These are phyloP conservation scores for Oncorhynchus masou DNA, from an alignment of 2,113 vertebrate genomes.

Conservation along the genomic window DNA sequence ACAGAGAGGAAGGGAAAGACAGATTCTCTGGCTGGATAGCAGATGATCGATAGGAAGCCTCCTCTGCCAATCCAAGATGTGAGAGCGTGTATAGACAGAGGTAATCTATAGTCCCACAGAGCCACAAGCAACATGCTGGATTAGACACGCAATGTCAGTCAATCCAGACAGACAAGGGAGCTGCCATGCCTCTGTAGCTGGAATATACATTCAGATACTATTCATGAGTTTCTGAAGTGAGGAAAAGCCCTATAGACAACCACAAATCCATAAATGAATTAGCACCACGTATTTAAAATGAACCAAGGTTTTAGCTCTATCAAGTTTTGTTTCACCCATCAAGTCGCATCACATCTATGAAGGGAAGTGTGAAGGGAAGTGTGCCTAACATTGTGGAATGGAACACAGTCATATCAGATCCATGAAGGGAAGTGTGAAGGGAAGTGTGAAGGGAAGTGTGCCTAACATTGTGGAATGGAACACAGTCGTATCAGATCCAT, in stretches of 20 bases:
- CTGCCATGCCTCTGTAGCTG: too few species aligned
- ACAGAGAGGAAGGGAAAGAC: background rate
- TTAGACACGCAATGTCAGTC: background rate
- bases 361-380: too few species aligned
- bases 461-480: too few species aligned
- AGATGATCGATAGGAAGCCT: conserved; percentile 8
- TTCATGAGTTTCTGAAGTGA: background rate
- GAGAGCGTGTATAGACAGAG: conserved; percentile 10
- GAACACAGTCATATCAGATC: background rate
- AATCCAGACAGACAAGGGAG: too few species aligned
- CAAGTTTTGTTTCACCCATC: background rate
- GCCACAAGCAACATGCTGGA: background rate
- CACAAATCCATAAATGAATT: too few species aligned
- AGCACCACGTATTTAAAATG: background rate
- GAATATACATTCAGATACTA: too few species aligned
- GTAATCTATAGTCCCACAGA: conserved; percentile 3
- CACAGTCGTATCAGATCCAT: background rate
- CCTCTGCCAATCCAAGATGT: background rate
- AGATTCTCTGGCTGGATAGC: background rate
- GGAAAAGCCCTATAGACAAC: background rate
- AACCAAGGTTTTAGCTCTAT: background rate
- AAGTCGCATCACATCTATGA: background rate
- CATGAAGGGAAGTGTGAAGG: too few species aligned
- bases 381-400: too few species aligned
- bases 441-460: too few species aligned